Conservation (phyloP, 2,113 vertebrate genomes). For the Colius striatus region DNA sequence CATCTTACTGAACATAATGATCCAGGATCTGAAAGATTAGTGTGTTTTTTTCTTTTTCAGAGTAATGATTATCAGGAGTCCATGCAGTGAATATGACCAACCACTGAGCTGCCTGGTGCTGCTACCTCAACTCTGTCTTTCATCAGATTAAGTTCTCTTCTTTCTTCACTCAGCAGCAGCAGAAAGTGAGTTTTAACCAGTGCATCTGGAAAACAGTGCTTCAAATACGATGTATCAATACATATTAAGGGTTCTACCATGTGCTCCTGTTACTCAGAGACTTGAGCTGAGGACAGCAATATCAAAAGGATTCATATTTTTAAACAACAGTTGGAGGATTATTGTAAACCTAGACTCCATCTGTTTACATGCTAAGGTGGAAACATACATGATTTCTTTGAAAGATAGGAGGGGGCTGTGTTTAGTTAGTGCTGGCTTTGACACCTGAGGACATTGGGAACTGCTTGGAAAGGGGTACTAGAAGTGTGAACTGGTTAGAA, state of each 20-base stretch:
- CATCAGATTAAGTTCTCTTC: neutral
- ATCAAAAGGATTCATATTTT: neutral
- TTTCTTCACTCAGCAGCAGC: neutral
- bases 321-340: neutral
- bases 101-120: neutral
- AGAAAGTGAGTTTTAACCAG: constrained; percentile 31
- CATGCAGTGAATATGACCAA: neutral
- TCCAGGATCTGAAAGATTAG: neutral
- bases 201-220: neutral
- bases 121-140: neutral
- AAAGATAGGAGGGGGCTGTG: neutral
- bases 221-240: neutral
- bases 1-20: neutral
- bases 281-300: neutral
- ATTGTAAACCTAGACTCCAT: constrained; percentile 16
- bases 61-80: constrained; percentile 5
- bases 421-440: neutral
- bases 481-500: neutral
- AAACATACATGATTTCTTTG: neutral
- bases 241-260: neutral
- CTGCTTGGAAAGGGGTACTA: neutral
- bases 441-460: neutral
- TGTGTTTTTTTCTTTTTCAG: constrained; percentile 21
- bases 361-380: neutral
- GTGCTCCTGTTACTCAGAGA: neutral